A percentile compares a stretch with the other conserved stretches of the same genome.
Conservation (phyloP, 2,113 vertebrate species). For the Platichthys stellatus region DNA sequence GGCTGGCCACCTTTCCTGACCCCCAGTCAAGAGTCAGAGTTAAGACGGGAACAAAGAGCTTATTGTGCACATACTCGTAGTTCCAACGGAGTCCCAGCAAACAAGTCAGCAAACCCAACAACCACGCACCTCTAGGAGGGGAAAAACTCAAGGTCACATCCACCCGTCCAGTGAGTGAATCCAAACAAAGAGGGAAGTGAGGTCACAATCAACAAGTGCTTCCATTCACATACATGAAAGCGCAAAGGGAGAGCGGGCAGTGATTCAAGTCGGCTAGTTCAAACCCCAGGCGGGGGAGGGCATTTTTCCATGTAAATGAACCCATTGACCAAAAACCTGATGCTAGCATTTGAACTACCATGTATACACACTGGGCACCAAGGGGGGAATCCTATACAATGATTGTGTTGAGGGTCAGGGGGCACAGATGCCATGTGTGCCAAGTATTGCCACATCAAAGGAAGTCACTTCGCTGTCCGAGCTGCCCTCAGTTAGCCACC, state of each 20-base stretch:
- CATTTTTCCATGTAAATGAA: constrained; percentile 80
- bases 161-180: constrained; percentile 71
- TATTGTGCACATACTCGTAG: constrained; percentile 22
- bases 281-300: constrained; percentile 71
- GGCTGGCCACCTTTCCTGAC: constrained; percentile 58
- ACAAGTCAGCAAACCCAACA: constrained; percentile 41
- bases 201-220: constrained; percentile 80
- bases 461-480: constrained; percentile 38
- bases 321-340: constrained; percentile 74
- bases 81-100: constrained; percentile 33
- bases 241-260: constrained; percentile 71
- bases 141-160: constrained; percentile 68
- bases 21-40: constrained; percentile 44
- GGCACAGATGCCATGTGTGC: constrained; percentile 63
- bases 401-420: constrained; percentile 68
- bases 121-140: constrained; percentile 48
- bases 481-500: constrained; percentile 45
- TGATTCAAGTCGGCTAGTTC: constrained; percentile 78
- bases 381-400: constrained; percentile 68
- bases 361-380: constrained; percentile 73
- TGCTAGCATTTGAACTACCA: constrained; percentile 72
- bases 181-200: constrained; percentile 79
- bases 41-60: constrained; percentile 46
- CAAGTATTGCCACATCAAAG: constrained; percentile 67
- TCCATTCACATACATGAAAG: constrained; percentile 81